Evolutionary conservation across 2,113 vertebrate genomes (phyloP).

Genomic region (Pycnonotus jocosus): DNA sequence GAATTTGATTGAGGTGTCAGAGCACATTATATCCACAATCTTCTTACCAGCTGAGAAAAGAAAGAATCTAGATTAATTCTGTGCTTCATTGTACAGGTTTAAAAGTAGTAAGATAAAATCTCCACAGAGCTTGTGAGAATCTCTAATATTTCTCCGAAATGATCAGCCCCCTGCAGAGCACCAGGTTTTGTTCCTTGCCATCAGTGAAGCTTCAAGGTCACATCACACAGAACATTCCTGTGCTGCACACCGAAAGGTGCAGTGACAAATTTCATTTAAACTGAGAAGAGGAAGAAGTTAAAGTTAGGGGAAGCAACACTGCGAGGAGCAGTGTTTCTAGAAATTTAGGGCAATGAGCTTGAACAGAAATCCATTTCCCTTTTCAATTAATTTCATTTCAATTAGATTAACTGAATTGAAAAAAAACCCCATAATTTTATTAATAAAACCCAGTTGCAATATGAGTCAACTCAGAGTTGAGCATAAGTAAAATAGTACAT

Average conservation of each 20-base stretch:
- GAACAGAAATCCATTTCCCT: neutral
- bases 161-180: neutral
- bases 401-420: neutral
- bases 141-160: neutral
- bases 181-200: neutral
- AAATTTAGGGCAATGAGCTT: neutral
- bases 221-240: neutral
- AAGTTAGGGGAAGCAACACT: neutral
- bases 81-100: accelerated
- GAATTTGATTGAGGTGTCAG: neutral
- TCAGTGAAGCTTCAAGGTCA: neutral
- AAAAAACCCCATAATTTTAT: neutral
- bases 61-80: neutral
- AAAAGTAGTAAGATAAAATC: neutral
- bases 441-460: neutral
- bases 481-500: neutral
- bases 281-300: neutral
- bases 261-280: neutral
- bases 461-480: neutral
- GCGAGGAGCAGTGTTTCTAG: neutral
- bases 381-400: neutral
- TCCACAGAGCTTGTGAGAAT: accelerated
- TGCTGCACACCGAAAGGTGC: neutral
- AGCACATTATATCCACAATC: neutral
- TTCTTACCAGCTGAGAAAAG: neutral